Base-by-base conservation (phyloP, 2,888 invertebrate species). In the Nephrocerus scutellatus region DNA sequence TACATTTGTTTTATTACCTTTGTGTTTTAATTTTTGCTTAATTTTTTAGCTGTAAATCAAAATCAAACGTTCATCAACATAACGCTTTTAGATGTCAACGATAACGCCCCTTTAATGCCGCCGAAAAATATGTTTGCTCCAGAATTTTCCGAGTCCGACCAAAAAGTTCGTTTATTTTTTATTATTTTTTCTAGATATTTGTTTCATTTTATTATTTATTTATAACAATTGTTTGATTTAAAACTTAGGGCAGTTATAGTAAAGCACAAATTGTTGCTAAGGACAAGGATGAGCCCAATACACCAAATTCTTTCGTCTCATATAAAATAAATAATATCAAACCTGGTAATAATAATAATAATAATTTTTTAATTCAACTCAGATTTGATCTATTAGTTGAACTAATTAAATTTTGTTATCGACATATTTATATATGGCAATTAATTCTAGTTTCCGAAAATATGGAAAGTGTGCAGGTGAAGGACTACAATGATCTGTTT, bases 41-140 rank as follows among this genome's bases (percentile, higher is more conserved):
- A n/a, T n/a, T 42, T 36, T 44, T 6, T 16, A 55, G 55, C 49
- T 24, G 50, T 50, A 33, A 60, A 59, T 40, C 39, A 43, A 30
- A 55, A 49, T 20, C 47, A 46, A 14, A 65, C 65, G 1, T 59
- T 62, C 30, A 59, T 79, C 0, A 50, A 39, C 18, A 37, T 59
- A 0, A 63, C 71, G 2, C 60, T 81, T 6, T 46, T 66, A 18
- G 80, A 81, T 52, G 72, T 77, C 3, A 80, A 81, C 51, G 77
- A 80, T 58, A 74, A 79, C 44, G 70, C 70, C 1, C 80, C 80
- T 0, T 61, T 69, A 46, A 53, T 75, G 50, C 75, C 74, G 0
- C 42, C 51, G 2, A 40, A 38, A 3, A 37, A 40, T 4, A 41
- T 50, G 13, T 59, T 55, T 33, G 42, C 43, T 5, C 51, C 46